Evolutionary conservation across 2,888 invertebrate species (phyloP), one percentile per base, ranked within the genome.

Genomic region (Automeris io): DNA sequence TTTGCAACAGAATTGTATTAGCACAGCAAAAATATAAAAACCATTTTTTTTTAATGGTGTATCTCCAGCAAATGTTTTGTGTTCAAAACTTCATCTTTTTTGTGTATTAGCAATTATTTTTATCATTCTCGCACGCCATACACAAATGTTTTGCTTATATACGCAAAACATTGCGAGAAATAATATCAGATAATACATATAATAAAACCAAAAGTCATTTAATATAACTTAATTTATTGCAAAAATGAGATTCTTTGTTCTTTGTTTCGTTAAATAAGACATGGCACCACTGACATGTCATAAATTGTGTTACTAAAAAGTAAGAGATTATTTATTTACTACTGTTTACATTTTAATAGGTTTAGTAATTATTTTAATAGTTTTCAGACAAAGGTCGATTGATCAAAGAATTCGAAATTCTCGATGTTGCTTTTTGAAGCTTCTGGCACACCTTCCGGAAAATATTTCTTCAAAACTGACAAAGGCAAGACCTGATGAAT

Each of bases 401-500:
- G 29, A 36, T 36, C 37, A 16, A 37, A 37, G 5, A 22, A 7
- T 31, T 23, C 22, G 11, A 37, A 37, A 7, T 16, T 18, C 16
- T 29, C 19, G 12, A 3, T 7, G 13, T n/a, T 13, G 8, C 16
- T 26, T n/a, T n/a, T 22, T 16, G 8, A 3, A 22, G 11, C 31
- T 1, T 6, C 16, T 1, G 13, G 29, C 16, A 11, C 31, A 31
- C 37, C 31, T 16, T 66, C 41, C 1, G 75, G 79, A 54, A 74
- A 83, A 49, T 65, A 47, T 37, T 59, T 57, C 9, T 64, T 52
- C 12, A 88, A 39, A 24, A 87, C 43, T 19, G 61, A 59, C 41
- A 60, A 71, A 6, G 85, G 85, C 23, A 71, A 66, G 2, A 81
- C 41, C 87, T 87, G 70, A 8, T 70, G 70, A 43, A 46, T 32